These are phyloP conservation scores for Andrena bicolor DNA, from an alignment of 2,888 invertebrate species.

Conservation along the genomic window DNA sequence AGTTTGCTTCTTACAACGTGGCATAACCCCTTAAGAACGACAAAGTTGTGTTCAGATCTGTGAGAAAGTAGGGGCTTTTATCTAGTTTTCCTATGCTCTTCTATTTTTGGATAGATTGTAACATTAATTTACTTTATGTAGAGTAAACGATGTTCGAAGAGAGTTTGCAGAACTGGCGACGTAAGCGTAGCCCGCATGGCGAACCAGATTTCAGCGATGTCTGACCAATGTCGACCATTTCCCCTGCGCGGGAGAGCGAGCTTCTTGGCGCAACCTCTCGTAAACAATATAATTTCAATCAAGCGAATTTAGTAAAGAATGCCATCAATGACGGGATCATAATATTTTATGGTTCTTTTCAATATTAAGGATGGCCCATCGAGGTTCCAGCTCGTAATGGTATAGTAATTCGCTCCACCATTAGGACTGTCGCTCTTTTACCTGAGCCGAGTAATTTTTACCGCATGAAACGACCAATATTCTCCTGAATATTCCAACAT, in stretches of 20 bases:
- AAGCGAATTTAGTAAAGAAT: no score
- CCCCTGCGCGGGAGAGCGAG: not conserved
- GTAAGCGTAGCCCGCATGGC: no score
- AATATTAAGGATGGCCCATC: not conserved
- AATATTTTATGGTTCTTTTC: not conserved
- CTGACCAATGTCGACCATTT: not conserved
- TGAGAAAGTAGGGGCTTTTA: no score
- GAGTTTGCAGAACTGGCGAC: no score
- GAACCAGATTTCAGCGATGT: not conserved
- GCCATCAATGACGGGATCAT: not conserved
- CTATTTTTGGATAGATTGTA: no score
- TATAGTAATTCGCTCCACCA: not conserved
- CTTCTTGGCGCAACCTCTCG: not conserved
- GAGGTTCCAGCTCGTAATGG: not conserved
- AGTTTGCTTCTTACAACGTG: no score
- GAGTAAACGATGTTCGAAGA: no score
- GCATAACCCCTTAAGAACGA: no score
- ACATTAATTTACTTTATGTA: no score
- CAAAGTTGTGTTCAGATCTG: no score
- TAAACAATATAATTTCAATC: not conserved
- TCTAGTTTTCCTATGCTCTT: no score
- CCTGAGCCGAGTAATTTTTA: not conserved
- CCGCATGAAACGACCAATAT: not conserved
- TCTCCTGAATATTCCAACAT: conserved; percentile 3
- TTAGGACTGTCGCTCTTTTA: not conserved